Conservation (phyloP, 2,113 vertebrate species). For the Tachysurus fulvidraco region DNA sequence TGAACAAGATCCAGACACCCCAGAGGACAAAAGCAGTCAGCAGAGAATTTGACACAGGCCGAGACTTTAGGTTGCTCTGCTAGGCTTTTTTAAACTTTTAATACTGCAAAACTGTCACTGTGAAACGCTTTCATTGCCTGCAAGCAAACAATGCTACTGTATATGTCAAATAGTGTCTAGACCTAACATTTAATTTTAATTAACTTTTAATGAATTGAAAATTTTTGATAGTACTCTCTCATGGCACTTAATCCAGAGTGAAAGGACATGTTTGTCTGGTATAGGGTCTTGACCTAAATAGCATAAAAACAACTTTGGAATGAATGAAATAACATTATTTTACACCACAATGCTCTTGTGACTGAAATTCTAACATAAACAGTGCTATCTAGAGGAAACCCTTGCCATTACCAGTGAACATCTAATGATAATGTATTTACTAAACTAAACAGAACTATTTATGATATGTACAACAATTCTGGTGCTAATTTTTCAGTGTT, state of each 20-base stretch:
- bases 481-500: neutral
- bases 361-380: neutral
- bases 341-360: neutral
- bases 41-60: conserved; percentile 49
- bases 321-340: neutral
- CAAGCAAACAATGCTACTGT: neutral
- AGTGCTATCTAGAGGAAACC: neutral
- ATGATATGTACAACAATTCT: neutral
- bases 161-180: neutral
- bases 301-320: neutral
- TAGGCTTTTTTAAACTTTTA: conserved; percentile 42
- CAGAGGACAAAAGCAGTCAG: conserved; percentile 49
- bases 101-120: conserved; percentile 16
- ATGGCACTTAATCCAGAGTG: neutral
- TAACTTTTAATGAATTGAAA: neutral
- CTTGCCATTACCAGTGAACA: neutral
- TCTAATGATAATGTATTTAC: neutral
- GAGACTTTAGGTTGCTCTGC: conserved; percentile 54
- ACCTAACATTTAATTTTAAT: neutral
- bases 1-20: conserved; percentile 62
- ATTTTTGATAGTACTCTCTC: neutral
- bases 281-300: neutral
- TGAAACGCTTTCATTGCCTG: neutral
- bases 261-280: neutral
- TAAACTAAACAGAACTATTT: neutral